These are phyloP conservation scores for Carlito syrichta DNA, from an alignment of 2,113 vertebrate species.

Conservation along the genomic window DNA sequence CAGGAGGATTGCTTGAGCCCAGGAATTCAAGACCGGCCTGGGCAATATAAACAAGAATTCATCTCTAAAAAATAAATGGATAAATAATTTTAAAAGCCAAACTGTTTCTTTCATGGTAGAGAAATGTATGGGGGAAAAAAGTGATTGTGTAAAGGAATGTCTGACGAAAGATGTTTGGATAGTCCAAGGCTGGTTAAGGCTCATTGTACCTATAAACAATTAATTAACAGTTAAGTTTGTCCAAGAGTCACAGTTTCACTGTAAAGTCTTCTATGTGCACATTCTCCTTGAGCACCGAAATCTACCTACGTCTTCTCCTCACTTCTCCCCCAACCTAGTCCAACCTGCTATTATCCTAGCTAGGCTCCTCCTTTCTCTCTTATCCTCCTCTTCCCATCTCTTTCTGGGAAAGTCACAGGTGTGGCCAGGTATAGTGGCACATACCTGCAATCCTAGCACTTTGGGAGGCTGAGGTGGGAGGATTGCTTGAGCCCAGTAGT, in stretches of 20 bases:
- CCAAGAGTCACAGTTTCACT: not conserved
- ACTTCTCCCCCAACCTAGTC: not conserved
- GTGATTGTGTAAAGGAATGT: not conserved
- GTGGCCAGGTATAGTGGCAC: too few relatives aligned
- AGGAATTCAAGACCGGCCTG: not conserved
- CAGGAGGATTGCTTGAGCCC: not conserved
- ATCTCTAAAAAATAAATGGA: not conserved
- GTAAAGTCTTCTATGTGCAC: not conserved
- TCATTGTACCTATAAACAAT: not conserved
- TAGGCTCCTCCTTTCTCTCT: not conserved
- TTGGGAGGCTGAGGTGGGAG: too few relatives aligned
- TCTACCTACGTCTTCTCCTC: not conserved
- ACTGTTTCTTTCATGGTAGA: not conserved
- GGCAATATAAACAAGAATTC: not conserved
- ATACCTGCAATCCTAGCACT: too few relatives aligned
- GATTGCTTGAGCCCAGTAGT: too few relatives aligned
- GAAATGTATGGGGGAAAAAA: not conserved
- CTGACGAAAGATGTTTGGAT: not conserved
- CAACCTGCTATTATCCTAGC: not conserved
- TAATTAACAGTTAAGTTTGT: constrained; percentile 12
- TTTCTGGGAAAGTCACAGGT: not conserved
- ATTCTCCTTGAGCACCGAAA: not conserved
- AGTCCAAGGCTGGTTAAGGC: not conserved
- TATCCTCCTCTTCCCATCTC: not conserved
- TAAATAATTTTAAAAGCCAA: not conserved